phyloP scores from a whole-genome alignment of 2,888 invertebrate genomes.

The Harpalus rufipes region DNA sequence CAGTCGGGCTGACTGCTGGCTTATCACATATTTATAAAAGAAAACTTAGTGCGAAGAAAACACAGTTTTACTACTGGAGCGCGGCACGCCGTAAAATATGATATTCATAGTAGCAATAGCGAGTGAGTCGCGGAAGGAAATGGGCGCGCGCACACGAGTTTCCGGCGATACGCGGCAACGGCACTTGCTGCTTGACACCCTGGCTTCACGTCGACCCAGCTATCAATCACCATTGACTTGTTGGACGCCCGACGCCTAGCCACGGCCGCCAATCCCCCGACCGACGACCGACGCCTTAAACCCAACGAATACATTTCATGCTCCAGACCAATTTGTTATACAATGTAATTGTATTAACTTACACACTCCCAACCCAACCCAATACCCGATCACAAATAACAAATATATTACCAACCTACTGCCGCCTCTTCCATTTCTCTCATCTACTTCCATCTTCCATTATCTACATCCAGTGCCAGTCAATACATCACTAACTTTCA shows the following conservation, averaged over 20 bases:
- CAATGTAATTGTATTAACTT: constrained; percentile 10
- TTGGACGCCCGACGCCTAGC: constrained; percentile 7
- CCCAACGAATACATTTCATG: constrained; percentile 20
- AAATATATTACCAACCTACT: background rate
- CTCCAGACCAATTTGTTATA: constrained; percentile 6
- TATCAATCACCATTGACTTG: constrained; percentile 62
- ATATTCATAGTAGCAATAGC: constrained; percentile 59
- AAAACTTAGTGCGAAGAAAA: constrained; percentile 51
- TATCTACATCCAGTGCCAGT: too few species aligned
- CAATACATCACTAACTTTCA: too few species aligned
- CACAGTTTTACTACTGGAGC: constrained; percentile 55
- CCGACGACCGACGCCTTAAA: background rate
- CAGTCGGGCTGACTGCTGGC: background rate
- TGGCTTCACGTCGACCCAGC: constrained; percentile 20
- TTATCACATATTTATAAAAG: constrained; percentile 58
- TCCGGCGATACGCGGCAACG: constrained; percentile 8
- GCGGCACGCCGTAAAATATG: constrained; percentile 59
- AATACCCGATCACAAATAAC: background rate
- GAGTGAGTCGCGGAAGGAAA: constrained; percentile 30
- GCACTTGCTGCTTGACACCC: background rate
- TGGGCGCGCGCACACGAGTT: constrained; percentile 28
- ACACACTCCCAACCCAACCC: background rate
- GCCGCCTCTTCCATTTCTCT: background rate
- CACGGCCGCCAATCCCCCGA: too few species aligned
- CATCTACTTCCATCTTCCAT: too few species aligned